Base-by-base conservation (phyloP, 2,113 vertebrate genomes). In the Odocoileus virginianus region DNA sequence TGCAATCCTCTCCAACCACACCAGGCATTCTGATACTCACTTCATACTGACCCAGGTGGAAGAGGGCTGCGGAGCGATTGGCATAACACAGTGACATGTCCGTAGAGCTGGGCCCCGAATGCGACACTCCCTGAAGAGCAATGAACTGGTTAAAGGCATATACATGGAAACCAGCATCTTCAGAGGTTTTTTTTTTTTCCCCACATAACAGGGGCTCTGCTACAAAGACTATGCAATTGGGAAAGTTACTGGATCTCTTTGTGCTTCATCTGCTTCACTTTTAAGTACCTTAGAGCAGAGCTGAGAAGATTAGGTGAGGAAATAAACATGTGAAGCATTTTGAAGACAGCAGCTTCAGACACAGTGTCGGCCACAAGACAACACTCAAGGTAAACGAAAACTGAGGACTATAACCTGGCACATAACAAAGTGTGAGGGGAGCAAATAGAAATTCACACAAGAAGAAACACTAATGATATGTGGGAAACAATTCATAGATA, bases 21-120 rank as follows among this genome's bases (percentile, higher is more conserved):
- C 12, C 19, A 61, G 43, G 33, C 47, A 60, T 28, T 43, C 28
- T 21, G 82, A 54, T 60, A 21, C 99, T 99, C 67, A 99, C 99
- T 96, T 99, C 98, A 33, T 99, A 99, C 71, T 92, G 97, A 27
- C 98, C 99, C 94, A 99, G 99, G 97, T 99, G 99, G 98, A 99
- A 99, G 57, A 99, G 99, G 9, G 99, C 99, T 0, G 99, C 99
- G 0, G 99, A 99, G 88, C 99, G 99, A 98, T 99, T 99, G 98
- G 99, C 99, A 2, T 99, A 99, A 98, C 99, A 99, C 97, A 99
- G 10, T 5, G 99, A 98, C 79, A 99, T 97, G 95, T 99, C 99
- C 11, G 99, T 99, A 5, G 99, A 99, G 96, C 97, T 93, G 28
- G 96, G 98, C 40, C 76, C 97, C 71, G 99, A 98, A 27, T 99